Base-by-base conservation (phyloP, 2,113 vertebrate species). In the Psittacus erithacus region DNA sequence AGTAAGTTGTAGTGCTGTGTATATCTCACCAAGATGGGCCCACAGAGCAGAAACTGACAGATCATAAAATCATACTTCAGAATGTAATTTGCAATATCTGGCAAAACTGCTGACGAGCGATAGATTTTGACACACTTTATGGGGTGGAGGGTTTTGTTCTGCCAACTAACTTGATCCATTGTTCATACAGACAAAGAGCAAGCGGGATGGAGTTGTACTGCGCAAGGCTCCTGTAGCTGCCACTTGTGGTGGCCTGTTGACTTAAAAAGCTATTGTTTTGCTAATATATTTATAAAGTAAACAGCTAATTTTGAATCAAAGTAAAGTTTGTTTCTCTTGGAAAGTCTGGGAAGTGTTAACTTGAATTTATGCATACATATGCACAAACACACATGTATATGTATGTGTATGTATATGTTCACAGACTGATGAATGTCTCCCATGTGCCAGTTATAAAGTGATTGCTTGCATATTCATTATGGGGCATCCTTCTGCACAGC, bases 401-500 rank as follows among this genome's bases (percentile, higher is more conserved):
- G 23, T 57, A 9, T 49, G n/a, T 57, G 16, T 75, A 57, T 90
- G 17, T 83, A 31, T 70, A n/a, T 64, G 25, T 76, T 92, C 93
- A 71, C 76, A 75, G 83, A 46, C 77, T 92, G 95, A 92, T 87
- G 88, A 82, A 82, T 39, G 63, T 89, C 52, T 96, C 88, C 95
- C 91, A 31, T 47, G 94, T 92, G 94, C 62, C 70, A 53, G 82
- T 94, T 96, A 85, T 67, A 92, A 96, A 92, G 67, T 2, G 2
- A 85, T 95, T 93, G 78, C 55, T 90, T 70, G 43, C 43, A 63
- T 76, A 69, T 91, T 87, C 44, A 55, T 93, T 79, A 29, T n/a
- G 46, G 68, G 49, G 33, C 38, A 70, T 67, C 91, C 57, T 59
- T 67, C 68, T 82, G 57, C 79, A 86, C 94, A 90, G 89, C 90